Evolutionary conservation across 2,888 invertebrate genomes (phyloP), one percentile per base, ranked within the genome.

Genomic region (Pammene fasciana): DNA sequence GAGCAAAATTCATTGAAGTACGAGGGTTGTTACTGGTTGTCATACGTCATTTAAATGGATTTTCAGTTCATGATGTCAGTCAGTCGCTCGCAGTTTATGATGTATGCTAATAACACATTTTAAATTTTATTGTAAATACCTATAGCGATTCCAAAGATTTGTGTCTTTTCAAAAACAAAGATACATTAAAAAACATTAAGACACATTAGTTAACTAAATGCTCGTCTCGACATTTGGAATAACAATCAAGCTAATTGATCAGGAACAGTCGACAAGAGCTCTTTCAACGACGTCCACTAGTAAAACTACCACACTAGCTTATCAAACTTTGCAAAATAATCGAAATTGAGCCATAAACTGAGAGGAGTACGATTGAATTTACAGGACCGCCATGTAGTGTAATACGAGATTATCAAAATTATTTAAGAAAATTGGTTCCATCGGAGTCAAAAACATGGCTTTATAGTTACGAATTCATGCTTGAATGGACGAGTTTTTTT

Each of bases 361-460:
- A 13, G 3, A 4, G 1, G 6, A 11, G 0, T 16, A 59, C 18
- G 26, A 43, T 68, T 26, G 10, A 50, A 7, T 68, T 59, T 68
- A n/a, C 11, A 54, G 9, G 5, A 38, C 14, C 8, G 4, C 8
- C 1, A 0, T 36, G 0, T 14, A 11, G 34, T 16, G 5, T 16
- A n/a, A 45, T 67, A 67, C 10, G 67, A 54, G 5, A 1, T 48
- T 67, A 13, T 38, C 3, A 10, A 13, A 41, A 14, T 48, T 18
- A 14, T 1, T 45, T 11, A n/a, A 4, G 34, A 43, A 36, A 68
- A 68, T 68, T 68, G 68, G 68, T 64, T 68, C 55, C 45, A 68
- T 68, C 57, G 36, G 50, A 68, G 52, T 68, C 57, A 57, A 68
- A 68, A 57, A 52, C 57, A 52, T 10, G 54, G 61, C 67, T 67